Percentiles rank a stretch among this genome's conserved stretches.
Evolutionary conservation across 2,888 invertebrate species (phyloP).

Genomic region (Melinaea menophilus): DNA sequence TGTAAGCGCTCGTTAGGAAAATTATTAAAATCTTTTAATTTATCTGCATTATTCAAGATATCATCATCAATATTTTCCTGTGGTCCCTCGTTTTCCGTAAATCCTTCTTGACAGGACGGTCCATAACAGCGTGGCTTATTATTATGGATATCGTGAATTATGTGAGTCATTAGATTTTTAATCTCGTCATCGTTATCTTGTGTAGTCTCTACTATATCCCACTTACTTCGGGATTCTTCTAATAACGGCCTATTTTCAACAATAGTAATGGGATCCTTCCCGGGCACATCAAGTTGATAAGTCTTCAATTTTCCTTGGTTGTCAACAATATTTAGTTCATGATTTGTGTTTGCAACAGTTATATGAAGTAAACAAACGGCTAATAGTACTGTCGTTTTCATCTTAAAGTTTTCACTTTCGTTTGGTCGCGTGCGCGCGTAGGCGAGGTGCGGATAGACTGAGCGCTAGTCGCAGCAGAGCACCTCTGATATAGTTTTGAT

Average conservation of each 20-base stretch:
- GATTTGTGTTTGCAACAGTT: slow-evolving; percentile 50
- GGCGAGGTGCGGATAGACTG: slow-evolving; percentile 64
- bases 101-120: slow-evolving; percentile 67
- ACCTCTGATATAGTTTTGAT: slow-evolving; percentile 73
- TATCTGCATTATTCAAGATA: slow-evolving; percentile 76
- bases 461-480: slow-evolving; percentile 52
- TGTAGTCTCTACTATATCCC: slow-evolving; percentile 39
- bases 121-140: slow-evolving; percentile 65
- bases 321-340: slow-evolving; percentile 56
- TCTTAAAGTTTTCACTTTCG: slow-evolving; percentile 66
- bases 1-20: slow-evolving; percentile 64
- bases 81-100: slow-evolving; percentile 52
- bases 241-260: slow-evolving; percentile 65
- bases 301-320: slow-evolving; percentile 65
- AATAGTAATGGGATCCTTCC: slow-evolving; percentile 77
- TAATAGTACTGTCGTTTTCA: slow-evolving; percentile 68
- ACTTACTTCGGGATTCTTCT: slow-evolving; percentile 37
- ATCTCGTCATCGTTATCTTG: slow-evolving; percentile 53
- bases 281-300: slow-evolving; percentile 77
- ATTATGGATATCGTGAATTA: slow-evolving; percentile 61
- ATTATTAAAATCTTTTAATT: slow-evolving; percentile 69
- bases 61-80: slow-evolving; percentile 80
- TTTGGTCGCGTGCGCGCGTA: slow-evolving; percentile 59
- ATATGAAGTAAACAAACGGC: slow-evolving; percentile 53
- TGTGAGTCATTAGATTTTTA: slow-evolving; percentile 65